Conservation (phyloP, 1,140 invertebrate genomes). For the Marisa cornuarietis region DNA sequence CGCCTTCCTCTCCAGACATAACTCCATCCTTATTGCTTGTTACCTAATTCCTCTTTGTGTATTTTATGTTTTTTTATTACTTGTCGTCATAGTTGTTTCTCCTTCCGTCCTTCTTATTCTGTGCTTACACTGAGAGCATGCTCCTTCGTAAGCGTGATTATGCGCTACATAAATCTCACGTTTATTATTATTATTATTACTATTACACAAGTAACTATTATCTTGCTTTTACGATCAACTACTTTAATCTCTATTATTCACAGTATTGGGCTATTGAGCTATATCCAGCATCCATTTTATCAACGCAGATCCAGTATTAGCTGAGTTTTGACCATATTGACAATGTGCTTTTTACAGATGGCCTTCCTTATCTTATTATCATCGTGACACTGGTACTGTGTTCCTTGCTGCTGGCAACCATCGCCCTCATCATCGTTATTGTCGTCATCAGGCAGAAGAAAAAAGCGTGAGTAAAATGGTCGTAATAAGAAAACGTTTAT, state of each 20-base stretch:
- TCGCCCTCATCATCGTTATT: constrained; percentile 32
- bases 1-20: too few relatives aligned
- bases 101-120: too few relatives aligned
- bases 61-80: too few relatives aligned
- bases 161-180: too few relatives aligned
- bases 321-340: too few relatives aligned
- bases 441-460: constrained; percentile 33
- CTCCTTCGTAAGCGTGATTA: too few relatives aligned
- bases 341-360: constrained; percentile 23
- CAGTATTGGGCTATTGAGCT: not conserved
- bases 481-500: not conserved
- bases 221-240: not conserved
- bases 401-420: constrained; percentile 33
- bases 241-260: not conserved
- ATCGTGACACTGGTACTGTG: constrained; percentile 36
- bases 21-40: too few relatives aligned
- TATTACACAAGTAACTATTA: not conserved
- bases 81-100: too few relatives aligned
- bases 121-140: too few relatives aligned
- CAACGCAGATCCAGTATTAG: too few relatives aligned
- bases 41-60: too few relatives aligned
- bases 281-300: not conserved
- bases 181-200: too few relatives aligned
- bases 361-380: constrained; percentile 34
- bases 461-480: constrained; percentile 3